These are phyloP conservation scores for Astreopora myriophthalma DNA, from an alignment of 64 coral and sea anemone species.

Conservation along the genomic window DNA sequence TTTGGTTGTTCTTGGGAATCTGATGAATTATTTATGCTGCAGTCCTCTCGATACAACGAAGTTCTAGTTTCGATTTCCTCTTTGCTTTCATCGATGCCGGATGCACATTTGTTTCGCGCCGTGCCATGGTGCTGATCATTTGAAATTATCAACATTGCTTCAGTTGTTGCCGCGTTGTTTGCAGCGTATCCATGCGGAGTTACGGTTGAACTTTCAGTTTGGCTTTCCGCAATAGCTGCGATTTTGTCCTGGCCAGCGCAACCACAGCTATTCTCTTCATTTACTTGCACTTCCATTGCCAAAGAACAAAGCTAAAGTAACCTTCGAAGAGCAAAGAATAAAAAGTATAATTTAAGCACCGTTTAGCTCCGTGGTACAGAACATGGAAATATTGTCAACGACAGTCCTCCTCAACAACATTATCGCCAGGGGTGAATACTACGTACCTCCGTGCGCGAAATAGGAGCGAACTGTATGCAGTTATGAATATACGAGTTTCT, in stretches of 20 bases:
- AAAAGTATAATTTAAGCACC: background rate
- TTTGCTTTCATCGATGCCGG: background rate
- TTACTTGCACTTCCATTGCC: background rate
- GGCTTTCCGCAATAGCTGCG: background rate
- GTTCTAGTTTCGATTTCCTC: background rate
- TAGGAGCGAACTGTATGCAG: background rate
- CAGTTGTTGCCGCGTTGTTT: background rate
- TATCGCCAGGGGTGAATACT: too few relatives aligned
- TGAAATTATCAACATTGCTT: background rate
- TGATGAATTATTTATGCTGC: background rate
- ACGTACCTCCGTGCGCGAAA: background rate
- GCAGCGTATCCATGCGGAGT: background rate
- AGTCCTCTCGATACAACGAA: background rate
- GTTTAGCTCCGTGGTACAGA: background rate
- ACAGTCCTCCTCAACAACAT: too few relatives aligned
- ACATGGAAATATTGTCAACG: background rate
- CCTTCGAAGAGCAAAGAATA: background rate
- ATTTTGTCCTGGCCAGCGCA: background rate
- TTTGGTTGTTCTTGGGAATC: background rate
- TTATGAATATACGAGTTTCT: background rate
- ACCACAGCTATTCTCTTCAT: background rate
- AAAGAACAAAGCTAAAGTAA: background rate
- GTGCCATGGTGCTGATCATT: background rate
- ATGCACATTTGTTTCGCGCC: background rate
- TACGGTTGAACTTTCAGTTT: background rate